Evolutionary conservation across 2,113 vertebrate genomes (phyloP).

Genomic region (Sardina pilchardus): DNA sequence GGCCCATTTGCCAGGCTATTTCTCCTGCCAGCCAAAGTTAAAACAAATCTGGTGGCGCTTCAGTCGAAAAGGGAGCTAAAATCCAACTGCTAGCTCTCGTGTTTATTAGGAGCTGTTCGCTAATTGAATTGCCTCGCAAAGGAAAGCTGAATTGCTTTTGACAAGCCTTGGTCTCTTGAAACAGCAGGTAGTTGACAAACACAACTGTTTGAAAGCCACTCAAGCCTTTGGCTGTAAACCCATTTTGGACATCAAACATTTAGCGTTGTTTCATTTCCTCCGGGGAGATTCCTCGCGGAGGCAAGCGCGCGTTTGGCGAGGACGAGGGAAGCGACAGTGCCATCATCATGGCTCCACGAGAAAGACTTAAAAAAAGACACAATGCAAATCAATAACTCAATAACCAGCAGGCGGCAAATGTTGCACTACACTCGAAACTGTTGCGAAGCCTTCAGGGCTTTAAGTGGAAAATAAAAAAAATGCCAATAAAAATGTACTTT

Average conservation of each 20-base stretch:
- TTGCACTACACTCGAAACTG: not conserved
- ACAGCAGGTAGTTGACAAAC: conserved; percentile 80
- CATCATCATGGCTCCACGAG: not conserved
- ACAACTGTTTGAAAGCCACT: conserved; percentile 65
- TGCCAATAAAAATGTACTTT: not conserved
- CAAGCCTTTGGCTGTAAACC: conserved; percentile 75
- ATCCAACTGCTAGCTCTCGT: conserved; percentile 66
- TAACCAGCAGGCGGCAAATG: not conserved
- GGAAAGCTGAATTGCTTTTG: conserved; percentile 67
- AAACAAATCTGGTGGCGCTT: conserved; percentile 55
- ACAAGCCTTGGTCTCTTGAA: conserved; percentile 73
- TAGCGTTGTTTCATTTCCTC: conserved; percentile 70
- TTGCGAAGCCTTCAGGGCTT: not conserved
- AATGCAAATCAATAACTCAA: not conserved
- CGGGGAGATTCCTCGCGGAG: conserved; percentile 53
- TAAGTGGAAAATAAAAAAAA: not conserved
- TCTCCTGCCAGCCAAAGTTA: conserved; percentile 57
- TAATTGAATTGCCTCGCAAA: conserved; percentile 74
- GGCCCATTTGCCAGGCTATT: conserved; percentile 56
- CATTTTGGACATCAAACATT: conserved; percentile 76
- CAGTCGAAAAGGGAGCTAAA: conserved; percentile 51
- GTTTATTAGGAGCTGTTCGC: conserved; percentile 55
- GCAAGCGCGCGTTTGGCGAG: not conserved
- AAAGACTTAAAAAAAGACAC: not conserved
- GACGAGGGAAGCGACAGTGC: not conserved